phyloP scores from a whole-genome alignment of 2,888 invertebrate species.

The Biston betularia region DNA sequence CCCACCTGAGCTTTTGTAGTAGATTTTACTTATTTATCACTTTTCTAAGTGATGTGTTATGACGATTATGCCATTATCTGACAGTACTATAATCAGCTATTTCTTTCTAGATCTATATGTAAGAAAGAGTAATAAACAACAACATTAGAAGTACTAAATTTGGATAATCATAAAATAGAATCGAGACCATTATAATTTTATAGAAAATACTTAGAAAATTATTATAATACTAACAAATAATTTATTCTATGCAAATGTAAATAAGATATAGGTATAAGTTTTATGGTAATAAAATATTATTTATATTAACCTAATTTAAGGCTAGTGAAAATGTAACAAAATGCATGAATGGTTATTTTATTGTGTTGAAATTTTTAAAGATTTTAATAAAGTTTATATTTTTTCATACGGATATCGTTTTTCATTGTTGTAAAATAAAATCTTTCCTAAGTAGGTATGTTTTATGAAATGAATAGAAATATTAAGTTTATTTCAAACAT shows the following conservation, averaged over 20 bases:
- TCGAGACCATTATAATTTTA: neutral
- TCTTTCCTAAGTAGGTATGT: too few species aligned
- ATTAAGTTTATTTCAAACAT: too few species aligned
- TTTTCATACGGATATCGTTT: conserved; percentile 3
- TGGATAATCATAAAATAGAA: too few species aligned
- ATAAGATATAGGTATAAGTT: conserved; percentile 40
- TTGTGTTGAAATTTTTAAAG: conserved; percentile 31
- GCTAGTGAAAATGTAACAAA: conserved; percentile 74
- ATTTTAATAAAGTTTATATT: conserved; percentile 31
- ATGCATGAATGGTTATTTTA: conserved; percentile 46
- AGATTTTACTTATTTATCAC: neutral
- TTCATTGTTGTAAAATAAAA: too few species aligned
- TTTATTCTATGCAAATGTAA: conserved; percentile 41
- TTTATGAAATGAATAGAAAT: too few species aligned
- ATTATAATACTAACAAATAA: conserved; percentile 28
- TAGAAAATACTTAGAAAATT: neutral
- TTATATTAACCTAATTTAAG: conserved; percentile 63
- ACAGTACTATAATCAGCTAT: too few species aligned
- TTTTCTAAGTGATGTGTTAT: conserved; percentile 1
- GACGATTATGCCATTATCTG: too few species aligned
- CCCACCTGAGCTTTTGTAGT: conserved; percentile 39
- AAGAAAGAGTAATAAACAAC: too few species aligned
- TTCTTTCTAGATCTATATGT: too few species aligned
- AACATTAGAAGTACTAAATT: too few species aligned
- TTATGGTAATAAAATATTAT: neutral